Conservation (phyloP, 1,140 invertebrate genomes). For the Argopecten irradians region DNA sequence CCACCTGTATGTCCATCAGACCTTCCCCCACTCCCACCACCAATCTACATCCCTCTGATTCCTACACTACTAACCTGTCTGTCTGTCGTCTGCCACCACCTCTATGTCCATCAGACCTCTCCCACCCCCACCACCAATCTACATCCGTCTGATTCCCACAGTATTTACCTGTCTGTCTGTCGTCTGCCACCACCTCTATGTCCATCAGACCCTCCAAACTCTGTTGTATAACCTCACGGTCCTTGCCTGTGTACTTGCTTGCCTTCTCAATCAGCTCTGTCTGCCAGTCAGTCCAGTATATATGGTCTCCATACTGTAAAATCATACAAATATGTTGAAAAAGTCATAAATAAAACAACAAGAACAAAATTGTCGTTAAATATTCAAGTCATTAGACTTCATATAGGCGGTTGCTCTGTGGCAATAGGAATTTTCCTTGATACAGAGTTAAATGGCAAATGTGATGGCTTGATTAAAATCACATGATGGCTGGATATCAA, state of each 20-base stretch:
- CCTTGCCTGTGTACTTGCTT: constrained; percentile 96
- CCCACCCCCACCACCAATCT: neutral
- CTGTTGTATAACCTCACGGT: constrained; percentile 94
- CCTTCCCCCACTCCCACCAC: too few relatives aligned
- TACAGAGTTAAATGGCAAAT: too few relatives aligned
- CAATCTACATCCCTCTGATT: too few relatives aligned
- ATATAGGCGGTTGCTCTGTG: neutral
- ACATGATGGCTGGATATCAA: too few relatives aligned
- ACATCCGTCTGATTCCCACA: neutral
- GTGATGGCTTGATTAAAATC: too few relatives aligned
- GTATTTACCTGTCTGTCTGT: constrained; percentile 85
- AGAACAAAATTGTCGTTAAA: neutral
- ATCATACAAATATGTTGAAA: constrained; percentile 16
- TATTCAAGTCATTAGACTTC: neutral
- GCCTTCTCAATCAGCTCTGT: constrained; percentile 92
- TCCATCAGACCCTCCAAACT: constrained; percentile 93
- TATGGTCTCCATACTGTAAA: constrained; percentile 84
- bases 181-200: constrained; percentile 91
- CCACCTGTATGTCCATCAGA: too few relatives aligned
- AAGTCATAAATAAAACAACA: neutral
- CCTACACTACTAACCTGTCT: too few relatives aligned
- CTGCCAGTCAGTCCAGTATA: constrained; percentile 99
- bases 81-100: too few relatives aligned
- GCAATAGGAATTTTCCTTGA: too few relatives aligned
- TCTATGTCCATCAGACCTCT: too few relatives aligned